phyloP scores from a whole-genome alignment of 2,113 vertebrate species.

The Dunckerocampus dactyliophorus region DNA sequence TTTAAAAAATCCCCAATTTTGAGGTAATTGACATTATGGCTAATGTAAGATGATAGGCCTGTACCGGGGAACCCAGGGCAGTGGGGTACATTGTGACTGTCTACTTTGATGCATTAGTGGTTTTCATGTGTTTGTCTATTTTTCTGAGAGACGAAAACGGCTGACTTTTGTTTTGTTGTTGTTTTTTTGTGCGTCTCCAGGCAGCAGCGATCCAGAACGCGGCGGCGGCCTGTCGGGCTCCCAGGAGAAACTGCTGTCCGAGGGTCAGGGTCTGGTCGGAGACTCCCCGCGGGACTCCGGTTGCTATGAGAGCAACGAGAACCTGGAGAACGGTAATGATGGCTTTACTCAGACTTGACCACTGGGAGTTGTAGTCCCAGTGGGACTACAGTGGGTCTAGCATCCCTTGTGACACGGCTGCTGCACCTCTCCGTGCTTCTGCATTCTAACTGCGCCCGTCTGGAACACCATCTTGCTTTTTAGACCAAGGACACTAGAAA shows the following conservation, averaged over 20 bases:
- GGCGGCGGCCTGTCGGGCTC: slow-evolving; percentile 79
- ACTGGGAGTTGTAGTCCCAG: slow-evolving; percentile 1
- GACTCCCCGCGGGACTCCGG: slow-evolving; percentile 95
- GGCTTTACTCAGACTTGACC: slow-evolving; percentile 41
- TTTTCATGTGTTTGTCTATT: background rate
- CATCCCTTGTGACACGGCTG: slow-evolving; percentile 21
- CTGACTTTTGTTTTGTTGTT: background rate
- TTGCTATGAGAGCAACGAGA: slow-evolving; percentile 97
- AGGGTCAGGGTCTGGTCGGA: slow-evolving; percentile 78
- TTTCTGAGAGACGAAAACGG: background rate
- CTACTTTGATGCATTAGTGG: too few species aligned
- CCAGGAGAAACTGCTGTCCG: slow-evolving; percentile 91
- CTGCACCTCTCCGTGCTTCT: slow-evolving; percentile 46
- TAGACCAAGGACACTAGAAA: too few species aligned
- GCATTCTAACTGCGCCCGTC: slow-evolving; percentile 48
- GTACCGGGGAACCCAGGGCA: too few species aligned
- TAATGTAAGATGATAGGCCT: too few species aligned
- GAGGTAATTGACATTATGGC: too few species aligned
- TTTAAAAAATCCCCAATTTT: too few species aligned
- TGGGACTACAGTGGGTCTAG: slow-evolving; percentile 24
- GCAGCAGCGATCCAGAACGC: slow-evolving; percentile 87
- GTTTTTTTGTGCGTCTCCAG: slow-evolving; percentile 64
- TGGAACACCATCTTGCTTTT: too few species aligned
- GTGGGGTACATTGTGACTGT: too few species aligned
- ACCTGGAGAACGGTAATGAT: slow-evolving; percentile 92